These are phyloP conservation scores for Etheostoma nigrum DNA, from an alignment of 2,797 vertebrate species.

Conservation along the genomic window DNA sequence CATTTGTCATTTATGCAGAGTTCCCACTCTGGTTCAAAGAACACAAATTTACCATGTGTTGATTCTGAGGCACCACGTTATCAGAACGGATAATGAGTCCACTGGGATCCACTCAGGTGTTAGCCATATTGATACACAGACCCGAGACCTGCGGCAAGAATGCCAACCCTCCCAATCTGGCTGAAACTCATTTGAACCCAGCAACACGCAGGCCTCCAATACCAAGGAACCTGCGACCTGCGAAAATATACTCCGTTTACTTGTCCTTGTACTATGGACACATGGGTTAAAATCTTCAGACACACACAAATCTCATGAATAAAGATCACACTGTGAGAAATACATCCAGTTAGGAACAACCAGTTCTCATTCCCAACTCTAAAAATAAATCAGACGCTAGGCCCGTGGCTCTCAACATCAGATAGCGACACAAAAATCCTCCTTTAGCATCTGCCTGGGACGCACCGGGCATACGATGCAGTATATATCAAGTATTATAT, in stretches of 20 bases:
- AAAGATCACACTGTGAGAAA: background rate
- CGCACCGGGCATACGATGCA: too few species aligned
- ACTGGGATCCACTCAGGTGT: background rate
- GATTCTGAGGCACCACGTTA: background rate
- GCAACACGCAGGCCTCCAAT: background rate
- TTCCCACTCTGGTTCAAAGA: background rate
- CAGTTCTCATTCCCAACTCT: too few species aligned
- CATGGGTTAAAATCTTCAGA: background rate
- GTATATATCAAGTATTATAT: too few species aligned
- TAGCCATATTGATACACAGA: background rate
- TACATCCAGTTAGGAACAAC: background rate
- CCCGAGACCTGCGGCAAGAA: background rate
- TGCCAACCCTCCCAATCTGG: background rate
- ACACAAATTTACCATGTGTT: constrained; percentile 1
- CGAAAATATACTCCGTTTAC: background rate
- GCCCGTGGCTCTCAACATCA: background rate
- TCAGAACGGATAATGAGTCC: constrained; percentile 10
- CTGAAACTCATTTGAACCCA: background rate
- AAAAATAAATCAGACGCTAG: too few species aligned
- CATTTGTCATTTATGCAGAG: background rate
- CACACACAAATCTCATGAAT: background rate
- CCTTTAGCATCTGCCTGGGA: too few species aligned
- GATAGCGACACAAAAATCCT: too few species aligned
- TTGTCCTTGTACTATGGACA: background rate
- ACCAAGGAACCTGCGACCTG: background rate